Base-by-base conservation (phyloP, 1,140 invertebrate genomes). In the Rhopalosiphum padi region DNA sequence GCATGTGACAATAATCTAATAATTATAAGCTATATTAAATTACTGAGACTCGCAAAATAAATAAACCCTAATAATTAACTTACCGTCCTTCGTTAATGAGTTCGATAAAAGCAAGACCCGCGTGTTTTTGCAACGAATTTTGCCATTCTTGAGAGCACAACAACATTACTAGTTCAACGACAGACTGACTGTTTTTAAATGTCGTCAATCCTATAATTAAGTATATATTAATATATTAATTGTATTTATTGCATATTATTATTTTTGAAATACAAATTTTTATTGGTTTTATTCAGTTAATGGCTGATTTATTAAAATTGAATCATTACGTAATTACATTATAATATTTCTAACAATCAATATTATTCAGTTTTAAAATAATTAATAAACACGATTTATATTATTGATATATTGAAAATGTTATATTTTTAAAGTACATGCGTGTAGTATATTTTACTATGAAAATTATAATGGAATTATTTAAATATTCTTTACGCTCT, bases 141-240 rank as follows among this genome's bases (percentile, higher is more conserved):
- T 99, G 99, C 99, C 99, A 99, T 96, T 99, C 99, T 96, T 99
- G 99, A 0, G 99, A 99, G 95, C 99, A 99, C 37, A 99, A 96
- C 94, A 99, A 96, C 99, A 99, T 99, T 25, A 99, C 99, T 88
- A 99, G 96, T 95, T 99, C 99, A 30, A 99, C 99, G 0, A 99
- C 99, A 4, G 98, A 99, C 89, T 98, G 98, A 95, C 98, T 99
- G 95, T 98, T 99, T 95, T 99, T 99, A 95, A 99, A 98, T 15
- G 99, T 99, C 94, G 98, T 98, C 93, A 99, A 96, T 94, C 99
- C 98, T 98, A 95, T 43, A 95, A 95, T 89, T 68, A 51, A 87
- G 35, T 21, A 41, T 41, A 41, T 41, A 41, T 41, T 41, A 37
- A 85, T 35, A n/a, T n/a, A 18, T 77, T n/a, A 18, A 6, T 18